phyloP scores from a whole-genome alignment of 2,113 vertebrate genomes.

The Clarias batrachus region DNA sequence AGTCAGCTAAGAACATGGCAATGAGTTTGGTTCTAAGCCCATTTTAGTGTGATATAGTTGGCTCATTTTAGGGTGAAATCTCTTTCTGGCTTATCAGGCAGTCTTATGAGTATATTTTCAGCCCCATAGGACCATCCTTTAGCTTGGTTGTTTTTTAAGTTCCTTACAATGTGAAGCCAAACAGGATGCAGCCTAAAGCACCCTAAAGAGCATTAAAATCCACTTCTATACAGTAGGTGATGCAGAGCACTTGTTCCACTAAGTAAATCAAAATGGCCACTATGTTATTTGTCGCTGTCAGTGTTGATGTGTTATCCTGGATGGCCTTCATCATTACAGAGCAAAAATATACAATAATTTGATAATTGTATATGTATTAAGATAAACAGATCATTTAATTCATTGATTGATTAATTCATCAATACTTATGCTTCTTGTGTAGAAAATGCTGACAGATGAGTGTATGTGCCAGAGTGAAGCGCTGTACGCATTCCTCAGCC shows the following conservation, averaged over 20 bases:
- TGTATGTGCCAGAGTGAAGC: constrained; percentile 95
- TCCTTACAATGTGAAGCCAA: not conserved
- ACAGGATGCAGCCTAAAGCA: not conserved
- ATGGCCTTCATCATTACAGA: not conserved
- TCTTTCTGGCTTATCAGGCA: no score
- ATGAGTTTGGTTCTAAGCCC: not conserved
- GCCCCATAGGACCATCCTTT: not conserved
- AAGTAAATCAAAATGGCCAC: not conserved
- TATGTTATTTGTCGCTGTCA: not conserved
- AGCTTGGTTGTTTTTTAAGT: not conserved
- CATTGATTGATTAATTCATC: not conserved
- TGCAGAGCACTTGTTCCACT: not conserved
- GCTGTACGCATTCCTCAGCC: constrained; percentile 95
- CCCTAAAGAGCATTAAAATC: not conserved
- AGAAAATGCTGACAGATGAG: constrained; percentile 94
- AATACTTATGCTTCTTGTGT: constrained; percentile 33
- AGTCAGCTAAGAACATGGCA: not conserved
- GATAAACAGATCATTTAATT: no score
- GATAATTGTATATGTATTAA: not conserved
- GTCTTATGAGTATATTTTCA: not conserved
- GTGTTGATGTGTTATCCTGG: not conserved
- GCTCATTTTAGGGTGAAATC: no score
- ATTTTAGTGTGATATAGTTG: not conserved
- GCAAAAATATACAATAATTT: not conserved
- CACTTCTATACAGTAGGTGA: not conserved